These are phyloP conservation scores for Notiomystis cincta DNA, from an alignment of 2,113 vertebrate genomes.

Conservation along the genomic window DNA sequence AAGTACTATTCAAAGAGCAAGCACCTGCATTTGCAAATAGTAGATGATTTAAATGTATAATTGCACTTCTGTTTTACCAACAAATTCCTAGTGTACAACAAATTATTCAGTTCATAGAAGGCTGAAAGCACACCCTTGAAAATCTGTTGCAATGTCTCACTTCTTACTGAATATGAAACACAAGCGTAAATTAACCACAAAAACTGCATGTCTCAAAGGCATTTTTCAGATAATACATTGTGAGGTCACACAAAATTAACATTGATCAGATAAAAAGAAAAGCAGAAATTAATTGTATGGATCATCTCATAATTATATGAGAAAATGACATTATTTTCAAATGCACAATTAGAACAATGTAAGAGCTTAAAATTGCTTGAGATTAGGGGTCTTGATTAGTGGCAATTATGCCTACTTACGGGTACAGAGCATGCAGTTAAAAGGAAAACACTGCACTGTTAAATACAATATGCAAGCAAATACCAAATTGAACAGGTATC, in stretches of 20 bases:
- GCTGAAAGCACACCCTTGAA: not conserved
- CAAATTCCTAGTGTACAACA: not conserved
- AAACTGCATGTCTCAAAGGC: not conserved
- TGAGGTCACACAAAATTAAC: conserved; percentile 41
- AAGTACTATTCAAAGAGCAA: not conserved
- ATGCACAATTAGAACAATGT: conserved; percentile 40
- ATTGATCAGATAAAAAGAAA: conserved; percentile 42
- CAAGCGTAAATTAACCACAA: not conserved
- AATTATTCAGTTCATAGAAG: not conserved
- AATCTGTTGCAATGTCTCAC: not conserved
- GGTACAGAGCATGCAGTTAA: not conserved
- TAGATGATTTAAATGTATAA: not conserved
- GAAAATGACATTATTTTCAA: conserved; percentile 1
- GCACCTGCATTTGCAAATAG: not conserved
- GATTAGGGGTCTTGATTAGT: conserved; percentile 28
- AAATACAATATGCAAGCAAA: not conserved
- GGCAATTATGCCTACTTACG: conserved; percentile 9
- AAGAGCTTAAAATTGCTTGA: conserved; percentile 1
- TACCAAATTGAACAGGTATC: conserved; percentile 25
- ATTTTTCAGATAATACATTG: not conserved
- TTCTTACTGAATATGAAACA: not conserved
- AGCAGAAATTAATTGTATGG: conserved; percentile 1
- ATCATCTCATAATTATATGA: conserved; percentile 17
- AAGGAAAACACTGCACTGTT: not conserved
- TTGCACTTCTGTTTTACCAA: not conserved